Conservation (phyloP, 35 echinoderm and acorn worm species). For the Eucidaris tribuloides region DNA sequence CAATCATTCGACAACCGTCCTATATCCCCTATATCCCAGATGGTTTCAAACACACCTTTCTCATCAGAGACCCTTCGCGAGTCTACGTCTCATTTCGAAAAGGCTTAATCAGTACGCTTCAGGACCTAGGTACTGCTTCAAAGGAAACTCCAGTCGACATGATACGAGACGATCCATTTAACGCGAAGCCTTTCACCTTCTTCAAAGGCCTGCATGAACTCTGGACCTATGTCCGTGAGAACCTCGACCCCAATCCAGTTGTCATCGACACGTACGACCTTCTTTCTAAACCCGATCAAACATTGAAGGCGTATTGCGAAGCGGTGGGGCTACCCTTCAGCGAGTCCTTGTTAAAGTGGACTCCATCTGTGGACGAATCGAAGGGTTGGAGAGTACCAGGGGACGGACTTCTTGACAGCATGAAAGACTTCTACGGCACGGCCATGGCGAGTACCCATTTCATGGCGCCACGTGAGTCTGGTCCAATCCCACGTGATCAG, state of each 20-base stretch:
- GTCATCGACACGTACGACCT: conserved; percentile 62
- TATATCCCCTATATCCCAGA: conserved; percentile 18
- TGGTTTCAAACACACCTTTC: conserved; percentile 52
- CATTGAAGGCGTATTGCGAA: conserved; percentile 27
- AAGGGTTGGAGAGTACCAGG: not conserved
- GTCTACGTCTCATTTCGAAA: conserved; percentile 45
- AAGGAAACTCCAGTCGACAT: conserved; percentile 16
- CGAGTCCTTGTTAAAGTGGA: conserved; percentile 38
- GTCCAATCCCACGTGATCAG: not conserved
- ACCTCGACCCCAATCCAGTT: conserved; percentile 10
- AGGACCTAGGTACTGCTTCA: not conserved
- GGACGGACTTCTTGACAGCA: not conserved
- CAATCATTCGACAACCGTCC: not conserved
- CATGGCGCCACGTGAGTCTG: not conserved
- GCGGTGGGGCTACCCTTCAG: conserved; percentile 21
- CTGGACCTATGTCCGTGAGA: conserved; percentile 4
- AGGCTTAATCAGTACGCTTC: not conserved
- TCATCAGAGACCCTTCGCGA: conserved; percentile 51
- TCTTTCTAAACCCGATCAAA: conserved; percentile 14
- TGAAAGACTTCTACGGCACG: not conserved
- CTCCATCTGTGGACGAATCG: not conserved
- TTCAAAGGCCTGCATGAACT: conserved; percentile 30
- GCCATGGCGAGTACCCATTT: not conserved
- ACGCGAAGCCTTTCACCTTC: not conserved
- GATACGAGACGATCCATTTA: not conserved